Conservation (phyloP, 2,797 vertebrate species). For the Acipenser ruthenus region DNA sequence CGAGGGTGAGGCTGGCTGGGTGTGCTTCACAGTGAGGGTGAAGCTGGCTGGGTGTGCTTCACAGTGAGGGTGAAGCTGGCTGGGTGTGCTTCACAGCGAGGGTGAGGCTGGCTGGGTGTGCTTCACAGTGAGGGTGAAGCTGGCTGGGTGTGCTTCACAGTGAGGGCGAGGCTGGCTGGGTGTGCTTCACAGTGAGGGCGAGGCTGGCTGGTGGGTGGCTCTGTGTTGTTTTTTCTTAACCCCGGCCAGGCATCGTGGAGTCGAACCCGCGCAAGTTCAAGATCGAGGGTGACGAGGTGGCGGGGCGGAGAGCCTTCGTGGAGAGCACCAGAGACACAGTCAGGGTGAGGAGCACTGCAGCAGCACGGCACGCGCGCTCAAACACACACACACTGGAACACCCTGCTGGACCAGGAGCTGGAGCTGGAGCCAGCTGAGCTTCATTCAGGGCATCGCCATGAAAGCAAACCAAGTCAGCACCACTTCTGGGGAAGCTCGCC, state of each 20-base stretch:
- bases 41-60: not conserved
- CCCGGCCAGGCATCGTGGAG: slow-evolving; percentile 62
- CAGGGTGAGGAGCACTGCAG: slow-evolving; percentile 46
- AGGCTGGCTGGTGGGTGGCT: not conserved
- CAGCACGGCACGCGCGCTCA: too few relatives aligned
- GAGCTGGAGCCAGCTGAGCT: too few relatives aligned
- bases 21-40: not conserved
- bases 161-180: not conserved
- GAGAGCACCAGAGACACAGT: slow-evolving; percentile 58
- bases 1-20: not conserved
- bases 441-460: too few relatives aligned
- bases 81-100: not conserved
- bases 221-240: slow-evolving; percentile 41
- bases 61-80: not conserved
- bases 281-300: slow-evolving; percentile 59
- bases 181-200: not conserved
- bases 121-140: not conserved
- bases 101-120: not conserved
- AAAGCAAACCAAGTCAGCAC: too few relatives aligned
- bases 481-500: too few relatives aligned
- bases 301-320: slow-evolving; percentile 66
- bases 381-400: too few relatives aligned
- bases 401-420: too few relatives aligned
- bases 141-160: not conserved
- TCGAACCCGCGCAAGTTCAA: slow-evolving; percentile 75